Evolutionary conservation across 2,888 invertebrate genomes (phyloP).

Genomic region (Mythimna pallens): DNA sequence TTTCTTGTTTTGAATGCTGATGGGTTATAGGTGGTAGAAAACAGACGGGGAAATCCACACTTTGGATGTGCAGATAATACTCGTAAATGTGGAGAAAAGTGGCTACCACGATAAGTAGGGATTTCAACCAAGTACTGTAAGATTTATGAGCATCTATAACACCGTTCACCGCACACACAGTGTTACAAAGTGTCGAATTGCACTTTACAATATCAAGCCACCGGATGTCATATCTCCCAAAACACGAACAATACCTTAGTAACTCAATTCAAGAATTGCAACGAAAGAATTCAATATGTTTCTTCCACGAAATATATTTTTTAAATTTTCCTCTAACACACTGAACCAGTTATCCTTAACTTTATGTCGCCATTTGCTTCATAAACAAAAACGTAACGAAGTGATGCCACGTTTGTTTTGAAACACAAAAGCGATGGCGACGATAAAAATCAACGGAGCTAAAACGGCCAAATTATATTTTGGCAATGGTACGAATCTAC

Average conservation of each 20-base stretch:
- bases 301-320: constrained; percentile 28
- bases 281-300: constrained; percentile 20
- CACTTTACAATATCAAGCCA: constrained; percentile 19
- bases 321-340: constrained; percentile 34
- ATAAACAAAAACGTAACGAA: constrained; percentile 63
- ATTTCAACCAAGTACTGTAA: neutral
- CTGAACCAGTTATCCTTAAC: constrained; percentile 42
- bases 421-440: constrained; percentile 61
- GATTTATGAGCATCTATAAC: neutral
- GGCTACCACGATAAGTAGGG: neutral
- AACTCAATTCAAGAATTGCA: constrained; percentile 31
- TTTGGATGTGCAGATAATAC: neutral
- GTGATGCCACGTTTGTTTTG: constrained; percentile 57
- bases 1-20: neutral
- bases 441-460: constrained; percentile 70
- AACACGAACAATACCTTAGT: constrained; percentile 7
- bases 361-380: constrained; percentile 52
- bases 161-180: neutral
- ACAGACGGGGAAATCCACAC: neutral
- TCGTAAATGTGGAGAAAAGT: neutral
- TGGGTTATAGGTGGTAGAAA: neutral
- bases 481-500: constrained; percentile 58
- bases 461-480: constrained; percentile 69
- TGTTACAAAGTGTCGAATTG: neutral
- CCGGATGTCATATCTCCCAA: neutral